Evolutionary conservation across 2,113 vertebrate species (phyloP).

Genomic region (Tylochromis polylepis): DNA sequence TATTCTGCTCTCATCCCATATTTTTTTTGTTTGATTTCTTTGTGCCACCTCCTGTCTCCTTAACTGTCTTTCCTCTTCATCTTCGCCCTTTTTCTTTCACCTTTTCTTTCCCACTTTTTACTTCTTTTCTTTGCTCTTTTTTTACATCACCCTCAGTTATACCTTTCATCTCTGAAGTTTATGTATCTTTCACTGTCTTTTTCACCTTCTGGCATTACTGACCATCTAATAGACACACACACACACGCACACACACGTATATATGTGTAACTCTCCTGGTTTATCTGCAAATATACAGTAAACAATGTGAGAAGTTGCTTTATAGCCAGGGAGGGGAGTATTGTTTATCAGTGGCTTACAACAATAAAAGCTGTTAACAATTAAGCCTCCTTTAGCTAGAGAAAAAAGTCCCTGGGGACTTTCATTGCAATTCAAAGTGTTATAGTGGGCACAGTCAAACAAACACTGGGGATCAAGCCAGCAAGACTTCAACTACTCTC

Average conservation of each 20-base stretch:
- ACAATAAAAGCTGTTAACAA: constrained; percentile 27
- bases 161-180: background rate
- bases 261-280: background rate
- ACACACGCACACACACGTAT: background rate
- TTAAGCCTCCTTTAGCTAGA: background rate
- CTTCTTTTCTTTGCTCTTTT: background rate
- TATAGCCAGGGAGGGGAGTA: background rate
- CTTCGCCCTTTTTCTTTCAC: background rate
- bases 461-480: constrained; percentile 41
- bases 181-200: background rate
- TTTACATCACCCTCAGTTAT: background rate
- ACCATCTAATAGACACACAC: background rate
- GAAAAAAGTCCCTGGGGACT: constrained; percentile 21
- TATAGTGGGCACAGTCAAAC: constrained; percentile 29
- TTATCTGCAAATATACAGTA: background rate
- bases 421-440: constrained; percentile 29
- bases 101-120: background rate
- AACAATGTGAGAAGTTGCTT: background rate
- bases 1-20: background rate
- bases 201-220: background rate
- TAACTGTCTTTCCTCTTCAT: background rate
- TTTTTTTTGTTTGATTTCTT: background rate
- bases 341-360: constrained; percentile 18
- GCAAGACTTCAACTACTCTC: constrained; percentile 12
- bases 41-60: background rate